Base-by-base conservation (phyloP, 2,113 vertebrate genomes). In the Oryzias curvinotus region DNA sequence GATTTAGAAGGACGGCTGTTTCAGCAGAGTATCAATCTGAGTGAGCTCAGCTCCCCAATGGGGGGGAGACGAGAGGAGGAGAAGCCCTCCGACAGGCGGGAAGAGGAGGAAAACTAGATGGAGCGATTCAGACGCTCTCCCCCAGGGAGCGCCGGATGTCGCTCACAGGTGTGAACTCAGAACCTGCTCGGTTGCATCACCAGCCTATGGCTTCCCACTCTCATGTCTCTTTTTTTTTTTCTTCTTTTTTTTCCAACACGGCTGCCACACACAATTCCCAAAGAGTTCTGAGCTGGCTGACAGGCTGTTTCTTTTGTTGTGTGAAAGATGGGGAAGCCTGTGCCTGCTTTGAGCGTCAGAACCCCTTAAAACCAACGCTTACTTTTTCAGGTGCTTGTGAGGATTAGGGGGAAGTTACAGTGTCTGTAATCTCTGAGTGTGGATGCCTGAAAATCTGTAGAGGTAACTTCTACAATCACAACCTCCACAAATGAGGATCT, bases 81-180 rank as follows among this genome's bases (percentile, higher is more conserved):
- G 49, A 61, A 71, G 44, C 28, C 67, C 65, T 56, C 23, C 17
- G 68, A 62, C 56, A 60, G 52, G 48, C 49, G 28, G 36, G 36
- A 18, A 51, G 54, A 13, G 25, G 0, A 36, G 14, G 23, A 19
- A 50, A 55, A 47, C 55, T 41, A 50, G 48, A 48, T 26, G 18
- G 52, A 5, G 50, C 17, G 1, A 62, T 63, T 48, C 25, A 36
- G 62, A 62, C 77, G 75, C 57, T 56, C 49, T 44, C 47, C 80
- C 75, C 75, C 55, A 1, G 42, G 54, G 80, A 75, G 69, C 30
- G 14, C 73, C 66, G 74, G 78, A 83, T 79, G 81, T 69, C 17
- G 62, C 83, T 87, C 67, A 78, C 79, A 88, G 86, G 85, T 89
- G 89, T 75, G 78, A 91, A 88, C 81, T 78, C 84, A 74, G 68